A percentile compares a stretch with the other conserved stretches of the same genome.
These are phyloP conservation scores for Spodoptera frugiperda DNA, from an alignment of 1,140 invertebrate species.

Conservation along the genomic window DNA sequence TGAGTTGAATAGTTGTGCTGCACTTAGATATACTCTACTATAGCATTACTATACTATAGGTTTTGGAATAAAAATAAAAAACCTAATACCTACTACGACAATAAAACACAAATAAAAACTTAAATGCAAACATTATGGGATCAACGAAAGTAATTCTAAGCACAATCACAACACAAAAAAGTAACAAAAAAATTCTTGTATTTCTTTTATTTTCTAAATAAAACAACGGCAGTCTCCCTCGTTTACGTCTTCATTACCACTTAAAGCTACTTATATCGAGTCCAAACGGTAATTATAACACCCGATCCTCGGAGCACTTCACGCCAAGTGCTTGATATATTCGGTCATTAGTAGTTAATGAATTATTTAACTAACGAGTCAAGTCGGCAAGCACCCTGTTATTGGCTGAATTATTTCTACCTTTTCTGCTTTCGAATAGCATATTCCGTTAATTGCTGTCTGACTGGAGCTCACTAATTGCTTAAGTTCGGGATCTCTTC, in stretches of 20 bases:
- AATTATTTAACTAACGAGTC: constrained; percentile 77
- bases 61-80: too few relatives aligned
- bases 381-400: constrained; percentile 64
- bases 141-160: neutral
- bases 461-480: constrained; percentile 82
- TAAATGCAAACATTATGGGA: too few relatives aligned
- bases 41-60: too few relatives aligned
- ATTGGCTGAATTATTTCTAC: constrained; percentile 82
- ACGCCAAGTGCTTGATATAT: constrained; percentile 60
- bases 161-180: too few relatives aligned
- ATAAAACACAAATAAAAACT: too few relatives aligned
- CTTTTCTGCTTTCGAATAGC: constrained; percentile 81
- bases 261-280: constrained; percentile 25
- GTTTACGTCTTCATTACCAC: constrained; percentile 4
- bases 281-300: constrained; percentile 38
- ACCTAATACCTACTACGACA: too few relatives aligned
- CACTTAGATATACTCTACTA: too few relatives aligned
- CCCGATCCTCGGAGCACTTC: constrained; percentile 20
- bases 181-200: too few relatives aligned
- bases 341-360: constrained; percentile 77
- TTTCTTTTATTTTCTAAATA: neutral
- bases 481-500: constrained; percentile 83
- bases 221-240: constrained; percentile 15
- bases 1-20: too few relatives aligned
- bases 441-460: constrained; percentile 84